phyloP scores from a whole-genome alignment of 2,113 vertebrate genomes.

The Thamnophis sirtalis region DNA sequence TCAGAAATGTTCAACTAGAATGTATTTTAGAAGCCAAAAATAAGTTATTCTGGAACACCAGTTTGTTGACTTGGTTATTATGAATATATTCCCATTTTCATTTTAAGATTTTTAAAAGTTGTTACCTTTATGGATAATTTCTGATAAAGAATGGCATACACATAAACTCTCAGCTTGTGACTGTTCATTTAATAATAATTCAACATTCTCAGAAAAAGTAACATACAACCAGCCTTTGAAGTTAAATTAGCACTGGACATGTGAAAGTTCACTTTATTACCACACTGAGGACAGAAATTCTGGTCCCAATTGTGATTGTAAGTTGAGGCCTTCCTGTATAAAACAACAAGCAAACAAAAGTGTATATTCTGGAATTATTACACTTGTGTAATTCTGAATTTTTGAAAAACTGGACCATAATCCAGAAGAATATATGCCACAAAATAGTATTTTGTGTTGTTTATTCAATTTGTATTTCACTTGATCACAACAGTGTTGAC shows the following conservation, averaged over 20 bases:
- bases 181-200: background rate
- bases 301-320: background rate
- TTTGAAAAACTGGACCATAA: background rate
- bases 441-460: background rate
- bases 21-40: background rate
- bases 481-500: background rate
- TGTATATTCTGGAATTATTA: background rate
- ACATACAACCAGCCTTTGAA: background rate
- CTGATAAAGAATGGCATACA: background rate
- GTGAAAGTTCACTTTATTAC: background rate
- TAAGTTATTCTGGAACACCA: background rate
- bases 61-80: background rate
- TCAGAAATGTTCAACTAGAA: background rate
- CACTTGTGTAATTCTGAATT: background rate
- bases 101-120: background rate
- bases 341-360: background rate
- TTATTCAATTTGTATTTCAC: background rate
- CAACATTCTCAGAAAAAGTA: background rate
- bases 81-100: background rate
- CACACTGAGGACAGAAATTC: background rate
- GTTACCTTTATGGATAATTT: background rate
- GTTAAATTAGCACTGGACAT: background rate
- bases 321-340: background rate
- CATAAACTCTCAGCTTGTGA: background rate
- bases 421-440: background rate